Conservation (phyloP, 2,113 vertebrate species). For the Cololabis saira region DNA sequence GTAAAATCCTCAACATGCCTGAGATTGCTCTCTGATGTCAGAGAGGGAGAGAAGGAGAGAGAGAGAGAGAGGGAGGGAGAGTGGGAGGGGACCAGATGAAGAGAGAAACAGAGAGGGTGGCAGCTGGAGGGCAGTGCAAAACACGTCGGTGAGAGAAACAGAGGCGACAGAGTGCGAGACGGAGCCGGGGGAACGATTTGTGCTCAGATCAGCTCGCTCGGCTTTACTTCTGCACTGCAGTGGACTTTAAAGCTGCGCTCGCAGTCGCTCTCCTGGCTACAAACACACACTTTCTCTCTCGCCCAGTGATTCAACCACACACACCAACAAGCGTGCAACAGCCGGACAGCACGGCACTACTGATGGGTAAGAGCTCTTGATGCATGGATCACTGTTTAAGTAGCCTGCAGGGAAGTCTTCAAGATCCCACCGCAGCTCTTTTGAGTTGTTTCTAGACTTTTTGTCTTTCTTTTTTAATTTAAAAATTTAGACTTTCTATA, state of each 20-base stretch:
- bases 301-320: conserved; percentile 11
- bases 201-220: conserved; percentile 35
- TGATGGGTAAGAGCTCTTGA: conserved; percentile 78
- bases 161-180: conserved; percentile 51
- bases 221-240: conserved; percentile 27
- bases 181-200: conserved; percentile 39
- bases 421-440: not conserved
- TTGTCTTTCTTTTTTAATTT: not conserved
- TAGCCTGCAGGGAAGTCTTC: not conserved
- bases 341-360: conserved; percentile 54
- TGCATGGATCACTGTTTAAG: conserved; percentile 16
- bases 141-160: conserved; percentile 48
- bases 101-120: conserved; percentile 68
- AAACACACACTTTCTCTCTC: conserved; percentile 14
- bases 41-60: conserved; percentile 53
- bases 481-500: not conserved
- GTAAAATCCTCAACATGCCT: conserved; percentile 81
- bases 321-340: conserved; percentile 21
- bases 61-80: conserved; percentile 33
- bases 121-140: conserved; percentile 66
- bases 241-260: conserved; percentile 51
- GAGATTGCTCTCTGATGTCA: conserved; percentile 83
- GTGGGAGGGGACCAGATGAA: conserved; percentile 58
- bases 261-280: conserved; percentile 38
- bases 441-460: not conserved